Conservation (phyloP, 2,797 vertebrate species). For the Myotis planiceps region DNA sequence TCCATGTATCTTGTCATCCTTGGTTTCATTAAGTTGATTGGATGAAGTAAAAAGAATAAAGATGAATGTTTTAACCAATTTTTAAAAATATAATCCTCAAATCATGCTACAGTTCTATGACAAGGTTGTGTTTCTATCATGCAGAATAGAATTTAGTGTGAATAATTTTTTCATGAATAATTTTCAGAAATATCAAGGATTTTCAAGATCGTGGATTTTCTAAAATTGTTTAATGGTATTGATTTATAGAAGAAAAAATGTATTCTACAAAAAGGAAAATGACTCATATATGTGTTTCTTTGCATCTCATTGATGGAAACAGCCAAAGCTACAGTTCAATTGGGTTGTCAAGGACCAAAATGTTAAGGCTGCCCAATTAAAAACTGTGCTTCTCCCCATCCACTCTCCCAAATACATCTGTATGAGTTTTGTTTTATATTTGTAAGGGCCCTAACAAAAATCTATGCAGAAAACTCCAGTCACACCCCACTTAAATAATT, state of each 20-base stretch:
- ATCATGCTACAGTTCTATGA: slow-evolving; percentile 28
- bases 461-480: not conserved
- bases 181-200: slow-evolving; percentile 46
- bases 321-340: not conserved
- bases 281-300: slow-evolving; percentile 28
- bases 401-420: not conserved
- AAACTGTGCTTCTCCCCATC: not conserved
- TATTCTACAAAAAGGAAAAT: not conserved
- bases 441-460: not conserved
- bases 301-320: not conserved
- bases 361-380: not conserved
- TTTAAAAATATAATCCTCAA: slow-evolving; percentile 49
- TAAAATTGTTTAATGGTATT: not conserved
- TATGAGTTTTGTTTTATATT: not conserved
- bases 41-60: slow-evolving; percentile 65
- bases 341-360: not conserved
- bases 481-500: not conserved
- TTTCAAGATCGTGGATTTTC: not conserved
- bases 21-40: slow-evolving; percentile 56
- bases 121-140: slow-evolving; percentile 26
- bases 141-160: slow-evolving; percentile 25
- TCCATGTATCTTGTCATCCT: slow-evolving; percentile 62
- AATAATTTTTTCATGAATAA: slow-evolving; percentile 8
- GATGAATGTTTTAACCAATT: slow-evolving; percentile 34
- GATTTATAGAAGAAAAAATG: slow-evolving; percentile 11